Percentiles rank a stretch among this genome's conserved stretches.
Conservation (phyloP, 2,797 vertebrate genomes). For the Gastrophryne carolinensis region DNA sequence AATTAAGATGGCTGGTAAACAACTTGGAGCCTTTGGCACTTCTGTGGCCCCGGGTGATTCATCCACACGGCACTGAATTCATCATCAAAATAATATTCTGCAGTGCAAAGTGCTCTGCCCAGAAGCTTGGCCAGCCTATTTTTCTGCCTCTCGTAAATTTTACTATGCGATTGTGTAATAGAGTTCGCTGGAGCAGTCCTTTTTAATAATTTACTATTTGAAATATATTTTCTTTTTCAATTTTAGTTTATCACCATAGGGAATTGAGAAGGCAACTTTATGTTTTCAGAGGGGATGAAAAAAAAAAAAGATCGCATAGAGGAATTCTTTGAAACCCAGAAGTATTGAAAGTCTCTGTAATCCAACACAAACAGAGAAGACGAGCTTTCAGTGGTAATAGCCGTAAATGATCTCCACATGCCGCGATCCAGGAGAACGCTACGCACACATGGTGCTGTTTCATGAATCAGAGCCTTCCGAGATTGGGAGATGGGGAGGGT, state of each 20-base stretch:
- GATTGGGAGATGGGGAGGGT: constrained; percentile 67
- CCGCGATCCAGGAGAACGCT: constrained; percentile 45
- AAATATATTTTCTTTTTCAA: constrained; percentile 44
- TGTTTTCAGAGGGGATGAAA: background rate
- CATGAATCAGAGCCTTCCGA: constrained; percentile 52
- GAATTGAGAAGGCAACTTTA: constrained; percentile 31
- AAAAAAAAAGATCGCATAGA: constrained; percentile 19
- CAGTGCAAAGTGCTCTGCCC: background rate
- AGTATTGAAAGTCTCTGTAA: constrained; percentile 40
- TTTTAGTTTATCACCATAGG: constrained; percentile 50
- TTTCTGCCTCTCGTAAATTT: constrained; percentile 46
- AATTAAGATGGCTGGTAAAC: no score
- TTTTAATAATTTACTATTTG: constrained; percentile 53
- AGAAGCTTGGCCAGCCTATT: background rate
- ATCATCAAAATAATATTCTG: background rate
- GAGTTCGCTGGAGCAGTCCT: constrained; percentile 52
- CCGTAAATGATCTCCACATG: constrained; percentile 54
- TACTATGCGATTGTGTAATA: constrained; percentile 57
- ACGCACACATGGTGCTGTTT: constrained; percentile 47
- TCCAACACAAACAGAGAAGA: constrained; percentile 49
- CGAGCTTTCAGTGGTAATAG: constrained; percentile 47
- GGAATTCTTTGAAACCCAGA: constrained; percentile 21
- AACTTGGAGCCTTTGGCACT: no score
- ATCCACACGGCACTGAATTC: no score
- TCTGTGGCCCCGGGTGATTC: no score